These are phyloP conservation scores for Eurystomus glaucurus DNA, from an alignment of 2,797 vertebrate genomes.

Conservation along the genomic window DNA sequence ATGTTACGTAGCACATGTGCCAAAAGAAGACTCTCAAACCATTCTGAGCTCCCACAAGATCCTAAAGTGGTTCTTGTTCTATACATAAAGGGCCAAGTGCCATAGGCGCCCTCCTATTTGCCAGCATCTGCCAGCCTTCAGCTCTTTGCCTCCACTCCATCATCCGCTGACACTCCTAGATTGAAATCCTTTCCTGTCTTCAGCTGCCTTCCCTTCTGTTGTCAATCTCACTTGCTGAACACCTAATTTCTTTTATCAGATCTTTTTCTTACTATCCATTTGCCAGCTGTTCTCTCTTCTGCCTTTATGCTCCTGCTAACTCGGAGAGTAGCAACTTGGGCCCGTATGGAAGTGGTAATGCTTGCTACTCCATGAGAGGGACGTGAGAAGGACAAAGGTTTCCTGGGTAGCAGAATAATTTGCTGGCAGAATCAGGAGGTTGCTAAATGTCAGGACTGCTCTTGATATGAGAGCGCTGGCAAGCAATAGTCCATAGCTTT, in stretches of 20 bases:
- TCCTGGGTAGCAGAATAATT: neutral
- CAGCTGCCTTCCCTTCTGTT: conserved; percentile 40
- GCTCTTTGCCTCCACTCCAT: neutral
- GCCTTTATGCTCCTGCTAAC: neutral
- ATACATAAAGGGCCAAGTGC: neutral
- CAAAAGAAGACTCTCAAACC: neutral
- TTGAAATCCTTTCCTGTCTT: conserved; percentile 14
- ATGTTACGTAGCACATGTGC: neutral
- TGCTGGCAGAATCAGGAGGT: neutral
- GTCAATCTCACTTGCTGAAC: neutral
- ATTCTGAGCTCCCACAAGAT: neutral
- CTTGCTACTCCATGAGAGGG: neutral
- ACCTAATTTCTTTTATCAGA: neutral
- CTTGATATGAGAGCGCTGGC: neutral
- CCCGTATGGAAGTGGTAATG: neutral
- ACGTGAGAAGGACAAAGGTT: neutral
- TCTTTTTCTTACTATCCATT: neutral
- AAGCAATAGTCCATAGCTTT: neutral
- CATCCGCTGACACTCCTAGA: neutral
- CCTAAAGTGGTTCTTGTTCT: neutral
- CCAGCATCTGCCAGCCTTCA: neutral
- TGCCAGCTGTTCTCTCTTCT: conserved; percentile 3
- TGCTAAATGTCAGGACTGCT: neutral
- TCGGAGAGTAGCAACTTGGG: neutral
- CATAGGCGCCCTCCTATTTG: neutral